A percentile compares a stretch with the other conserved stretches of the same genome.
Conservation (phyloP, 2,888 invertebrate species). For the Marronus borbonicus region DNA sequence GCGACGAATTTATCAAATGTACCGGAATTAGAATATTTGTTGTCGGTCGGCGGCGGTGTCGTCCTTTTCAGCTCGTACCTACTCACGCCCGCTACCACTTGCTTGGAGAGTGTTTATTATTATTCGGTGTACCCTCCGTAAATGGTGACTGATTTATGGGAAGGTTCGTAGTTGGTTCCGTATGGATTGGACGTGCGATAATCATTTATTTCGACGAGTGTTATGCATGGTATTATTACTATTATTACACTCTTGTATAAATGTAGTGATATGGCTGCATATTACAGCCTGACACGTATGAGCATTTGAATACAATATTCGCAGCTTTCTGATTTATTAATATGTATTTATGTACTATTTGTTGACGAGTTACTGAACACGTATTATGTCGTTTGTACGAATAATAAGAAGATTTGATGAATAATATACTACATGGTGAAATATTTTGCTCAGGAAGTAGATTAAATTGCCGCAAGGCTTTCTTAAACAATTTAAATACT, state of each 20-base stretch:
- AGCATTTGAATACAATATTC: too few species aligned
- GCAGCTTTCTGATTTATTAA: too few species aligned
- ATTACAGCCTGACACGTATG: background rate
- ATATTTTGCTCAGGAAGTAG: too few species aligned
- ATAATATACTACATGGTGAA: too few species aligned
- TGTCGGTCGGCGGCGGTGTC: slow-evolving; percentile 20
- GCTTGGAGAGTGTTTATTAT: slow-evolving; percentile 27
- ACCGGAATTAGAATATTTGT: slow-evolving; percentile 46
- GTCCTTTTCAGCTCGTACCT: slow-evolving; percentile 23
- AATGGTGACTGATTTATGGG: slow-evolving; percentile 21
- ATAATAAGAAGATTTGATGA: too few species aligned
- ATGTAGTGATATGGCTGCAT: background rate
- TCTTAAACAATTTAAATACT: too few species aligned
- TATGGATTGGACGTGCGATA: slow-evolving; percentile 5
- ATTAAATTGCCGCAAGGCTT: too few species aligned
- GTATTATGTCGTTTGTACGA: too few species aligned
- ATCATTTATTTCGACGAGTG: slow-evolving; percentile 9
- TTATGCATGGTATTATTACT: background rate
- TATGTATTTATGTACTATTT: too few species aligned
- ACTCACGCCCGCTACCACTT: background rate
- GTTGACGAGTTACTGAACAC: too few species aligned
- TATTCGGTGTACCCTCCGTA: background rate
- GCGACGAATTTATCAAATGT: slow-evolving; percentile 51
- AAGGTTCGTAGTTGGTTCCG: background rate
- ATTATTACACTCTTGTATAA: slow-evolving; percentile 2